Evolutionary conservation across 2,888 invertebrate genomes (phyloP).

Genomic region (Synergus umbraculus): DNA sequence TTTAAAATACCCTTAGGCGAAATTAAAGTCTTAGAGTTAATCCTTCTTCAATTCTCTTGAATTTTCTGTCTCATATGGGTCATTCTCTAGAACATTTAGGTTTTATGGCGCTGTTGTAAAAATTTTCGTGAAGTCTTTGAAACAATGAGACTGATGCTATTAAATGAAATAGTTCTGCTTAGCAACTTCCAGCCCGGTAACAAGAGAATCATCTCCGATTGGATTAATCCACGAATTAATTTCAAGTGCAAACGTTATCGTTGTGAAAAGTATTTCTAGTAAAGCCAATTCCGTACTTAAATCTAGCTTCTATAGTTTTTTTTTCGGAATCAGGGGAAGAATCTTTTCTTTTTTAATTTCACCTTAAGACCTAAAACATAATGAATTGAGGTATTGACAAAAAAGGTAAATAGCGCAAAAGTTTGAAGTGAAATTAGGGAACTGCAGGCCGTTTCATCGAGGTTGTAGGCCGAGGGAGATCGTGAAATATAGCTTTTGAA

Average conservation of each 20-base stretch:
- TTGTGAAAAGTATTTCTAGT: too few relatives aligned
- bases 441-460: background rate
- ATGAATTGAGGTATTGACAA: background rate
- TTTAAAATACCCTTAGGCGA: constrained; percentile 5
- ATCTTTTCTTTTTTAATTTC: background rate
- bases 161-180: too few relatives aligned
- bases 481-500: background rate
- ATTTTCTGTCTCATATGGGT: background rate
- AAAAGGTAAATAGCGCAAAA: background rate
- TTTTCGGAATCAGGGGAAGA: background rate
- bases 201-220: too few relatives aligned
- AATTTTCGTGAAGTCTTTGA: background rate
- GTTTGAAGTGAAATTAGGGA: background rate
- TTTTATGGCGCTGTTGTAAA: background rate
- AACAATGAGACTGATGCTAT: too few relatives aligned
- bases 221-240: background rate
- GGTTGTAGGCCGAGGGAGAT: background rate
- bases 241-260: background rate
- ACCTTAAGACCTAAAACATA: background rate
- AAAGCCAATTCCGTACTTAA: too few relatives aligned
- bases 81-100: background rate
- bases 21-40: constrained; percentile 16
- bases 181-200: too few relatives aligned
- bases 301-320: background rate
- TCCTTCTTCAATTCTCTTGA: background rate